Percentiles rank a stretch among this genome's conserved stretches.
phyloP scores from a whole-genome alignment of 2,888 invertebrate species.

The Ecdyonurus torrentis region DNA sequence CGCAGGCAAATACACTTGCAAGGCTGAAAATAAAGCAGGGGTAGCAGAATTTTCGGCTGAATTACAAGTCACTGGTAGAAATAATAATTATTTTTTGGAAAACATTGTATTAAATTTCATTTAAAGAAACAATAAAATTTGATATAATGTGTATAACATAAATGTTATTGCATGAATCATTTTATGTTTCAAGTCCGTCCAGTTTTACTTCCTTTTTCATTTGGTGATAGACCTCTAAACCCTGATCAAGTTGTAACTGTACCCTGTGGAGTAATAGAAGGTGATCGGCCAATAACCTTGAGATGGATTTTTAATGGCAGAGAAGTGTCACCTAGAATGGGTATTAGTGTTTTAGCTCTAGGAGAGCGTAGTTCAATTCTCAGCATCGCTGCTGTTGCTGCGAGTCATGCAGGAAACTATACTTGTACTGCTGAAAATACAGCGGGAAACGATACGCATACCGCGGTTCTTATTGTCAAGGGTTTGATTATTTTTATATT shows the following conservation, averaged over 20 bases:
- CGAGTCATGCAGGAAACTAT: conserved; percentile 39
- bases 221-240: conserved; percentile 17
- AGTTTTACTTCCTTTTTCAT: conserved; percentile 19
- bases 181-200: conserved; percentile 18
- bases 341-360: conserved; percentile 15
- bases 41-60: conserved; percentile 47
- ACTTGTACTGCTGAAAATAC: conserved; percentile 45
- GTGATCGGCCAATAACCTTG: conserved; percentile 26
- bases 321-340: conserved; percentile 16
- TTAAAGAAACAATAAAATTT: no score
- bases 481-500: conserved; percentile 32
- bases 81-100: no score
- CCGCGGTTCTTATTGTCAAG: conserved; percentile 45
- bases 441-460: conserved; percentile 41
- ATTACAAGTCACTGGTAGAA: conserved; percentile 59
- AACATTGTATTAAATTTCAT: no score
- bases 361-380: conserved; percentile 18
- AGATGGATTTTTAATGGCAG: conserved; percentile 26
- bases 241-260: conserved; percentile 19
- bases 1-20: conserved; percentile 17
- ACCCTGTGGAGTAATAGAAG: conserved; percentile 18
- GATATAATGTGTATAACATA: no score
- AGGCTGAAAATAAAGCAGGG: conserved; percentile 36
- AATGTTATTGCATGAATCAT: not conserved
- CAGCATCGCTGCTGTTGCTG: conserved; percentile 23